Evolutionary conservation across 2,888 invertebrate genomes (phyloP), one percentile per base, ranked within the genome.

Genomic region (Galerucella pusilla): DNA sequence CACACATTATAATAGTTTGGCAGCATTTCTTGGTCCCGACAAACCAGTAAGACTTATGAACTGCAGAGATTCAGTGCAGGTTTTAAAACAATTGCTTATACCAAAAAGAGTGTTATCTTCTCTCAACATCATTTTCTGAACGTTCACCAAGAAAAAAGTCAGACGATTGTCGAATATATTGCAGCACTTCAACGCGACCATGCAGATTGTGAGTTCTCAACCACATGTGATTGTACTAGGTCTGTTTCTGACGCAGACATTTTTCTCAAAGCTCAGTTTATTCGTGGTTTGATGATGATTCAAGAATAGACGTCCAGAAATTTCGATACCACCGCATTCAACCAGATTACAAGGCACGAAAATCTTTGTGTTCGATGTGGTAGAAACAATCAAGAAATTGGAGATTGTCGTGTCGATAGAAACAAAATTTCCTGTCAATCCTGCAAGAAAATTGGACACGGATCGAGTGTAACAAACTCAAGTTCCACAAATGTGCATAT

Each of bases 51-150:
- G 20, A 20, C 20, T 20, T 20, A 63, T 12, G 16, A 60, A 16
- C 6, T 60, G 10, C 11, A 60, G 14, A 60, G 28, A n/a, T 45
- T 45, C 1, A 45, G 10, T 45, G 45, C 45, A 45, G 10, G 45
- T 45, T 45, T 45, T 45, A 45, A 45, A 45, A 60, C 20, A 16
- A 60, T 45, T 45, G 10, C 10, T 45, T 45, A 45, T 45, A 9
- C 10, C 45, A 45, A 45, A 45, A 45, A 45, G 45, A 45, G 28
- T 16, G 60, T 63, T 6, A 42, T 63, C 4, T 20, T 63, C 12
- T 11, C 63, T n/a, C 63, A 20, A 63, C 63, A 63, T 42, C 25
- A 63, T 63, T 63, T 63, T 63, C 63, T 63, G n/a, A 63, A 63
- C 16, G 42, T 63, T 35, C 25, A 63, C 42, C 63, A 63, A 63